Conservation (phyloP, 2,113 vertebrate species). For the Rattus rattus region DNA sequence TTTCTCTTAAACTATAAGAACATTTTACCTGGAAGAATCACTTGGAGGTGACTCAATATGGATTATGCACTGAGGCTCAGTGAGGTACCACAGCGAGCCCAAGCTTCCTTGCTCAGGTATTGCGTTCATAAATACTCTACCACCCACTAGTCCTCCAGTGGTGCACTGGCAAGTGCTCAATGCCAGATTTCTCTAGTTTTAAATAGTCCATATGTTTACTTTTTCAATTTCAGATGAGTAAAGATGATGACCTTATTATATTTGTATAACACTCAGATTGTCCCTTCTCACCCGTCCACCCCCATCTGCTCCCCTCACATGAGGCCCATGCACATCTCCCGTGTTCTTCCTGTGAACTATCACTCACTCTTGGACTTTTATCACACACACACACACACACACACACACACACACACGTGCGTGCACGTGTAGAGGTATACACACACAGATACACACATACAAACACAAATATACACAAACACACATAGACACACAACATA, state of each 20-base stretch:
- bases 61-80: background rate
- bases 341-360: too few species aligned
- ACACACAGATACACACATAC: background rate
- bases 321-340: background rate
- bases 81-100: background rate
- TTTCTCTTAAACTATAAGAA: background rate
- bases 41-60: background rate
- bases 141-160: background rate
- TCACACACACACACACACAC: background rate
- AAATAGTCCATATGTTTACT: background rate
- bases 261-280: background rate
- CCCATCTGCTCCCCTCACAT: rapidly evolving
- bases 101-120: background rate
- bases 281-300: too few species aligned
- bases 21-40: background rate
- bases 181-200: background rate
- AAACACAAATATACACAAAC: background rate
- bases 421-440: background rate
- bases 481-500: background rate
- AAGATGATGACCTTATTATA: too few species aligned
- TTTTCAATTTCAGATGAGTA: background rate
- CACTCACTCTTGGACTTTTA: background rate
- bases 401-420: background rate
- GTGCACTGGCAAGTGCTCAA: background rate
- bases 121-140: too few species aligned